phyloP scores from a whole-genome alignment of 2,113 vertebrate species.

The Sapayoa aenigma region DNA sequence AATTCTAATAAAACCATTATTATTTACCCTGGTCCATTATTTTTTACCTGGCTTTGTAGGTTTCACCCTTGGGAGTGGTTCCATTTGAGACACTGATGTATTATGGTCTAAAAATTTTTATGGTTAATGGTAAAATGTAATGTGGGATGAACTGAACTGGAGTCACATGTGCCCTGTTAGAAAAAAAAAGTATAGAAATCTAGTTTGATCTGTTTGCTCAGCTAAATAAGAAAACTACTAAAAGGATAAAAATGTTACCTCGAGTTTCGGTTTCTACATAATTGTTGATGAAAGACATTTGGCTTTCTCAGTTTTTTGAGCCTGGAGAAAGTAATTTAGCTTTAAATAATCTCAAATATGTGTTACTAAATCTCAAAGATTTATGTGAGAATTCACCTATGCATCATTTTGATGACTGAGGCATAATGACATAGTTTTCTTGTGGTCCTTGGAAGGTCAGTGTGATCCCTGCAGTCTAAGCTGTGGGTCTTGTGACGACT shows the following conservation, averaged over 20 bases:
- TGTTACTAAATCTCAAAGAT: neutral
- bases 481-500: neutral
- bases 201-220: neutral
- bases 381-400: neutral
- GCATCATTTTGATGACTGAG: neutral
- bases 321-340: neutral
- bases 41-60: neutral
- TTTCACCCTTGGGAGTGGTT: neutral
- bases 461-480: neutral
- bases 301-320: neutral
- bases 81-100: neutral
- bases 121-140: neutral
- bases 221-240: neutral
- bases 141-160: neutral
- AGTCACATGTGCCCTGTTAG: neutral
- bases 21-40: neutral
- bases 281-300: neutral
- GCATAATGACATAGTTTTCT: no score
- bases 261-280: neutral
- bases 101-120: neutral
- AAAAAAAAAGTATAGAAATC: neutral
- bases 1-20: neutral
- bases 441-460: neutral
- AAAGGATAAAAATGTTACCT: neutral
- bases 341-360: neutral